Evolutionary conservation across 2,113 vertebrate species (phyloP).

Genomic region (Paralichthys olivaceus): DNA sequence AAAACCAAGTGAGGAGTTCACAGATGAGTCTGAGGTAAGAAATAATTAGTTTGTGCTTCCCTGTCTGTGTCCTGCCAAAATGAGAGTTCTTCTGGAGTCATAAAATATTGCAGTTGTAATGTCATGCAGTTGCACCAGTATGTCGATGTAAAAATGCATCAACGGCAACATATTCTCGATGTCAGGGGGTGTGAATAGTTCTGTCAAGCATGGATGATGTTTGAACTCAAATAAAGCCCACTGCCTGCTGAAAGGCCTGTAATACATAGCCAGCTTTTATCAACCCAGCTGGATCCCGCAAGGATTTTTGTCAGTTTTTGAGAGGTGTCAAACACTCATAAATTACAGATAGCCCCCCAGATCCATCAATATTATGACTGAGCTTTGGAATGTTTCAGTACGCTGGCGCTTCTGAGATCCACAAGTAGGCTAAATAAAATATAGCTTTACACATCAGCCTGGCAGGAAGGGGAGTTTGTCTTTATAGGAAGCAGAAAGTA

Average conservation of each 20-base stretch:
- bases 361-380: conserved; percentile 69
- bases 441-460: conserved; percentile 63
- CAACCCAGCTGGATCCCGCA: conserved; percentile 63
- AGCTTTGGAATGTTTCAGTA: conserved; percentile 56
- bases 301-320: conserved; percentile 73
- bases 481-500: conserved; percentile 61
- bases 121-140: conserved; percentile 53
- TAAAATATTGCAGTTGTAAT: conserved; percentile 12
- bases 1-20: conserved; percentile 88
- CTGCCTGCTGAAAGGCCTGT: conserved; percentile 52
- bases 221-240: conserved; percentile 44
- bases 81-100: neutral
- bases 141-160: conserved; percentile 38
- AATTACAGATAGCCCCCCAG: conserved; percentile 73
- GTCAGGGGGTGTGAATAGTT: conserved; percentile 49
- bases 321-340: conserved; percentile 77
- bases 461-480: conserved; percentile 64
- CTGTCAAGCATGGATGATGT: conserved; percentile 56
- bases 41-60: neutral
- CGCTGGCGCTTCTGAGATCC: conserved; percentile 59
- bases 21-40: conserved; percentile 97
- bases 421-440: conserved; percentile 79
- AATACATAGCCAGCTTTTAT: conserved; percentile 61
- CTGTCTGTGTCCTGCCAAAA: neutral
- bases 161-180: conserved; percentile 35